Base-by-base conservation (phyloP, 2,888 invertebrate genomes). In the Melipona beecheii region DNA sequence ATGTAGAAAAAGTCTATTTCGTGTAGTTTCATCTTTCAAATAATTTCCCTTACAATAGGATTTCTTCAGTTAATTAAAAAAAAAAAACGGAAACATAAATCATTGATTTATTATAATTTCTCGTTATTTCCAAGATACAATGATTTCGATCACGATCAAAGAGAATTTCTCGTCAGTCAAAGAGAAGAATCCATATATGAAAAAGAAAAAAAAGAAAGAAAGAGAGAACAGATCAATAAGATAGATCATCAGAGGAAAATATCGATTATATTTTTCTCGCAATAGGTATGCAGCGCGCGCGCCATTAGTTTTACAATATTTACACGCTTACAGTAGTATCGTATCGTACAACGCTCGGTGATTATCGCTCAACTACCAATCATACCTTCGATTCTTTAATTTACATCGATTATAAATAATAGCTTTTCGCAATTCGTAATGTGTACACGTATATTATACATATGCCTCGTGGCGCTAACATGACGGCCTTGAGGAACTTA, bases 231-330 rank as follows among this genome's bases (percentile, higher is more conserved):
- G 50, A 31, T 31, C 31, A 78, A 79, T 68, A 56, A 81, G 83
- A 68, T 58, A 60, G 75, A 78, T 83, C 13, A 17, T 93, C 92
- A 92, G 91, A 93, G 91, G 93, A 93, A 93, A 93, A 93, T 93
- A 93, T 92, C 70, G 90, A 90, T 83, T 93, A 92, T 93, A 93
- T 93, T 93, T 75, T 91, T 93, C 92, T 91, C 85, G 83, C 81
- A 70, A 66, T 87, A 90, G 87, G 90, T 90, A 89, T 81, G 88
- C 87, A 90, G 81, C 90, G 89, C 86, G 76, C 77, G 84, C 89
- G 87, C 86, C 85, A 86, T 91, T 43, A 89, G 87, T 92, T 93
- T 90, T 93, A 93, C 93, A 93, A 92, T 93, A 93, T 93, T 90
- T 93, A 93, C 93, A 93, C 79, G 82, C 85, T 89, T 86, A 87